A percentile compares a stretch with the other conserved stretches of the same genome.
Evolutionary conservation across 92 coral and sea anemone genomes (phyloP).

Genomic region (Umimayanthus chanpuru): DNA sequence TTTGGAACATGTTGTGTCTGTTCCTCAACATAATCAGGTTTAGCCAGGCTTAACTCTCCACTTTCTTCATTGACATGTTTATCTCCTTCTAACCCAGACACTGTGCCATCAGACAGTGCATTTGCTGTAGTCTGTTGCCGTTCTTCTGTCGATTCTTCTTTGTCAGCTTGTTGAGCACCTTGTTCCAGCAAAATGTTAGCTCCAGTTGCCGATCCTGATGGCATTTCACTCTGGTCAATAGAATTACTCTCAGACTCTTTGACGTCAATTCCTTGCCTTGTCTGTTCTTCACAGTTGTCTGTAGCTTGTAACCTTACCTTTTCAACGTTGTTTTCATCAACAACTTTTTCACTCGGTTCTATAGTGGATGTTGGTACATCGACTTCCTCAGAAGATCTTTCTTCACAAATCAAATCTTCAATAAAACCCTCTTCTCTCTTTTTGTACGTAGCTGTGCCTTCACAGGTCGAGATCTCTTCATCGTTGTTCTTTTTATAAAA

Average conservation of each 20-base stretch:
- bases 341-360: not conserved
- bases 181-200: not conserved
- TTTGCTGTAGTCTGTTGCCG: not conserved
- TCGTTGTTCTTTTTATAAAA: too few relatives aligned
- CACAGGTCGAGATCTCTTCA: not conserved
- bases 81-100: not conserved
- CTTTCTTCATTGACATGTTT: not conserved
- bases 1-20: not conserved
- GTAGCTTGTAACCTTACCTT: not conserved
- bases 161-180: not conserved
- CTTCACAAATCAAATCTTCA: not conserved
- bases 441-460: not conserved
- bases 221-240: not conserved
- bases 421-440: too few relatives aligned
- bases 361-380: not conserved
- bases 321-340: not conserved
- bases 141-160: not conserved
- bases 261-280: not conserved
- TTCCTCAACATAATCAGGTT: not conserved
- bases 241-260: not conserved
- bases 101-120: not conserved
- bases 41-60: not conserved
- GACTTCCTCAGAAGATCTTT: not conserved
- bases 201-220: not conserved
- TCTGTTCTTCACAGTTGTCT: not conserved